Conservation (phyloP, 2,888 invertebrate genomes). For the Phaedon cochleariae region DNA sequence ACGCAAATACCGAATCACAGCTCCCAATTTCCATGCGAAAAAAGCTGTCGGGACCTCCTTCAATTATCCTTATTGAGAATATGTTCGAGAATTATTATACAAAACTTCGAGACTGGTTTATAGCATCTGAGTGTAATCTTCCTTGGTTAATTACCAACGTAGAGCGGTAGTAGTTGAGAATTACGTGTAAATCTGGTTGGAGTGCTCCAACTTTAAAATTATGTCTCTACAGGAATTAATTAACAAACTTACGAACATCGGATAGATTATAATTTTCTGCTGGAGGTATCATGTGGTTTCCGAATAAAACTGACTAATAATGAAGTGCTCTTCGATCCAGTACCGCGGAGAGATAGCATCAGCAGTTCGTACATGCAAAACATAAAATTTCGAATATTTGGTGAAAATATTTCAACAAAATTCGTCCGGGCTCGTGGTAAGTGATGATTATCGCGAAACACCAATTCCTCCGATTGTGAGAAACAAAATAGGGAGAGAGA, state of each 20-base stretch:
- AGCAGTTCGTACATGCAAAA: no score
- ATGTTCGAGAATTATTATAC: slow-evolving; percentile 34
- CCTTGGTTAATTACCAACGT: slow-evolving; percentile 36
- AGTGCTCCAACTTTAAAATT: slow-evolving; percentile 40
- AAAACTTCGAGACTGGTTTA: slow-evolving; percentile 37
- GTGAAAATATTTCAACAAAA: no score
- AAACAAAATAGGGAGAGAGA: no score
- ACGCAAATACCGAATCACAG: slow-evolving; percentile 14
- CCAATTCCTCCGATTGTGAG: no score
- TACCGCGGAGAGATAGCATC: no score
- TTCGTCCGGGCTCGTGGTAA: no score
- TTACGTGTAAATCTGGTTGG: slow-evolving; percentile 41
- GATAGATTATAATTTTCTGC: slow-evolving; percentile 23
- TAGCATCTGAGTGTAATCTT: slow-evolving; percentile 38
- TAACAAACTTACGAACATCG: slow-evolving; percentile 39
- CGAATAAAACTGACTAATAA: not conserved
- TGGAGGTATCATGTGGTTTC: not conserved
- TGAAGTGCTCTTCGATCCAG: not conserved
- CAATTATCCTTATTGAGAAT: slow-evolving; percentile 34
- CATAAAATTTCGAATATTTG: no score
- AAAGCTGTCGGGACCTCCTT: slow-evolving; percentile 14
- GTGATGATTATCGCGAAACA: no score
- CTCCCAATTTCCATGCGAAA: slow-evolving; percentile 17
- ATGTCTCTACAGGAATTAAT: slow-evolving; percentile 42
- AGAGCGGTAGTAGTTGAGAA: slow-evolving; percentile 35